phyloP scores from a whole-genome alignment of 2,797 vertebrate genomes.

The Nannoperca australis region DNA sequence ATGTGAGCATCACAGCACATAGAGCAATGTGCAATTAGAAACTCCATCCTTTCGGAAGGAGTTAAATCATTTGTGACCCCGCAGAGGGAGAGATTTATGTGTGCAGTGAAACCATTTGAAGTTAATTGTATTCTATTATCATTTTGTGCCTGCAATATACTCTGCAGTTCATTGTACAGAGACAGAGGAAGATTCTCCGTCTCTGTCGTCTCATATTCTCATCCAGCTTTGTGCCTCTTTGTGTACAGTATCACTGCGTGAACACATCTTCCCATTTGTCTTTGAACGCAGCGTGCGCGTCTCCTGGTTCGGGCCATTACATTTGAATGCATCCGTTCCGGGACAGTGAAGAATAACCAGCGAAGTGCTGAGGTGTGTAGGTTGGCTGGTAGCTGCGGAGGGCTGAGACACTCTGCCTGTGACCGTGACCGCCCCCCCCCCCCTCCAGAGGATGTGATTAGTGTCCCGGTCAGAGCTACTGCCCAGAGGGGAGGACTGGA shows the following conservation, averaged over 20 bases:
- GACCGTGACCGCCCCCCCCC: slow-evolving; percentile 18
- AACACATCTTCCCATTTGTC: slow-evolving; percentile 61
- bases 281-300: slow-evolving; percentile 27
- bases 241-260: slow-evolving; percentile 54
- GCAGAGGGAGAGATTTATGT: slow-evolving; percentile 68
- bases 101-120: slow-evolving; percentile 75
- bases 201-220: slow-evolving; percentile 30
- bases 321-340: slow-evolving; percentile 51
- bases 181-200: slow-evolving; percentile 41
- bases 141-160: slow-evolving; percentile 77
- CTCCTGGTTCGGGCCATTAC: slow-evolving; percentile 39
- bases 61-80: slow-evolving; percentile 63
- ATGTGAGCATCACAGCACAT: slow-evolving; percentile 55
- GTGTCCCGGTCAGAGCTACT: slow-evolving; percentile 48
- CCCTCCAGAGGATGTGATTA: slow-evolving; percentile 40
- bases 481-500: slow-evolving; percentile 40
- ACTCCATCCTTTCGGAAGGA: slow-evolving; percentile 52
- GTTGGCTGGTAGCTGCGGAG: slow-evolving; percentile 22
- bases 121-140: slow-evolving; percentile 78
- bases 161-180: slow-evolving; percentile 64
- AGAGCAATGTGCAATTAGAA: slow-evolving; percentile 72
- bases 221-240: slow-evolving; percentile 76
- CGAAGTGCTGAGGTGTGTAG: slow-evolving; percentile 44
- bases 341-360: slow-evolving; percentile 55
- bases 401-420: slow-evolving; percentile 22